phyloP scores from a whole-genome alignment of 2,113 vertebrate species.

The Dicerorhinus sumatrensis region DNA sequence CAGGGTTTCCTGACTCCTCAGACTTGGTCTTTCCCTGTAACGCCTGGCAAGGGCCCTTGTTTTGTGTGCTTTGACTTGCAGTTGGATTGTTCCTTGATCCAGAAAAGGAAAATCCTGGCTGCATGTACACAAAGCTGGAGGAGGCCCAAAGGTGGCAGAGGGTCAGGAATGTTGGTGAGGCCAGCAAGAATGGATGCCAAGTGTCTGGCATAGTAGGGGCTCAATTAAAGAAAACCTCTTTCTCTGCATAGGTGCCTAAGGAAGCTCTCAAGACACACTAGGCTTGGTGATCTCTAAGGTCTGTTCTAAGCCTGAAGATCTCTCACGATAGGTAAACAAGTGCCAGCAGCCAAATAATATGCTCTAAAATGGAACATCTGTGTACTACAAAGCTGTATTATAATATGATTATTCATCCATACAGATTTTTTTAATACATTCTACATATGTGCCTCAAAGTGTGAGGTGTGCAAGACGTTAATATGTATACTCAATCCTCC shows the following conservation, averaged over 20 bases:
- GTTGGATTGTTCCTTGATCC: background rate
- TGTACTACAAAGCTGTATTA: background rate
- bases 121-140: background rate
- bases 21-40: background rate
- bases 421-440: background rate
- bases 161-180: background rate
- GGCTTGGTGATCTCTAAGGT: background rate
- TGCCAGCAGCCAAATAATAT: background rate
- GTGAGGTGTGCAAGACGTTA: background rate
- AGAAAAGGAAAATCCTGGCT: background rate
- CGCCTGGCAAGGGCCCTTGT: accelerated
- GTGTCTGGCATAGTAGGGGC: background rate
- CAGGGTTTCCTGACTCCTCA: background rate
- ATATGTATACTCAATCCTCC: background rate
- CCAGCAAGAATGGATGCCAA: background rate
- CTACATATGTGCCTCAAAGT: background rate
- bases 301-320: conserved; percentile 17
- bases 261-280: background rate
- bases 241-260: background rate
- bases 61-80: background rate
- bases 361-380: background rate
- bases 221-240: background rate
- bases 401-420: background rate
- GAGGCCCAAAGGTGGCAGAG: background rate
- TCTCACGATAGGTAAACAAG: background rate